Evolutionary conservation across 2,888 invertebrate species (phyloP), one percentile per base, ranked within the genome.

Genomic region (Schizotus pectinicornis): DNA sequence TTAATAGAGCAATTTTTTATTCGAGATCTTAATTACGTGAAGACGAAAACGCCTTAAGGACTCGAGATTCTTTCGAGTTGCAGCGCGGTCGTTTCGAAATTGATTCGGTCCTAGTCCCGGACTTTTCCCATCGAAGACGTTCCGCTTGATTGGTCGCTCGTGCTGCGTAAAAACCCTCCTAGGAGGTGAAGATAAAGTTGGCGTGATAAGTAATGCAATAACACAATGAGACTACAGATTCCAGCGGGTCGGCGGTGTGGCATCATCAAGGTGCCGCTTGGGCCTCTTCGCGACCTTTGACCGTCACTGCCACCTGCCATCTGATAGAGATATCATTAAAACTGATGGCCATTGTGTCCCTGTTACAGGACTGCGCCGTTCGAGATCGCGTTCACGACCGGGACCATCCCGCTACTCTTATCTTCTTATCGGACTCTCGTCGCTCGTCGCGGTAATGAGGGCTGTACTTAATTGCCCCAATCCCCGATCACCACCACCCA

Each of bases 271-370:
- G 72, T 70, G 67, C 69, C 70, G 68, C 69, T 47, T 49, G 64
- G 67, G 65, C 64, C 67, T 67, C 64, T 46, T 56, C 61, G 53
- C 69, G 71, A 74, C 74, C 75, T 70, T 67, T 75, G 74, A 74
- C 75, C 72, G 67, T 68, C 71, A 68, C 67, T 70, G 71, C 70
- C 73, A 71, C 72, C 72, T 74, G 74, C 71, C 74, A 74, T 73
- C 72, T 67, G 75, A 73, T 74, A 74, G 70, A 74, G 71, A 74
- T 74, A 74, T 74, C 75, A 74, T 74, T 74, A 74, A 69, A 71
- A 61, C 60, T 69, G 71, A 74, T 72, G 69, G 67, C 67, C 48
- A 69, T 70, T 70, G 70, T 68, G 32, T 52, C 45, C 38, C 39
- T 49, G 54, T 57, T 57, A 57, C 57, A 57, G 54, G 58, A 54